Evolutionary conservation across 2,888 invertebrate genomes (phyloP).

Genomic region (Tiphia femorata): DNA sequence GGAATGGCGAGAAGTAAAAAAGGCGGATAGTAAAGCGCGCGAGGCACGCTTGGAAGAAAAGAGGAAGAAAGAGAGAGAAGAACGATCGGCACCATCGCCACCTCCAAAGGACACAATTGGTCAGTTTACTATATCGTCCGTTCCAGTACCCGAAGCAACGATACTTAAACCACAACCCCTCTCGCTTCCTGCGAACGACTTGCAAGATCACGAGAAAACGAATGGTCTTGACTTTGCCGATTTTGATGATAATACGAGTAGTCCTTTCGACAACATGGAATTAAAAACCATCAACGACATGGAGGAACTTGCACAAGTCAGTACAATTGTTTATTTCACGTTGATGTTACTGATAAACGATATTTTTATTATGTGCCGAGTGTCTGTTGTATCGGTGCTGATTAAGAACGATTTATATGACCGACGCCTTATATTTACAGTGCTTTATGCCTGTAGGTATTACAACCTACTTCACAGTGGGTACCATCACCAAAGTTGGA

Average conservation of each 20-base stretch:
- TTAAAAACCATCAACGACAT: conserved; percentile 93
- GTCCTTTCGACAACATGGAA: conserved; percentile 94
- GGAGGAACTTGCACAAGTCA: conserved; percentile 88
- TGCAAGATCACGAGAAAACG: conserved; percentile 53
- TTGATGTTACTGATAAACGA: not conserved
- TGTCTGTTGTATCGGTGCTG: too few species aligned
- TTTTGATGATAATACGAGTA: conserved; percentile 92
- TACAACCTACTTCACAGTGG: conserved; percentile 62
- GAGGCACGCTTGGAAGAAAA: conserved; percentile 74
- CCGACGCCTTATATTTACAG: conserved; percentile 7
- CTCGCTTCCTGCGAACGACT: conserved; percentile 57
- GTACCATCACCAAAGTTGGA: conserved; percentile 53
- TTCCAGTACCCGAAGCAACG: conserved; percentile 68
- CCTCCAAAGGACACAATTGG: conserved; percentile 70
- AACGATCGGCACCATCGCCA: conserved; percentile 69
- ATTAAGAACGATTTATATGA: not conserved
- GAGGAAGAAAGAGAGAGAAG: conserved; percentile 70
- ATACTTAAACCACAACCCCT: conserved; percentile 66
- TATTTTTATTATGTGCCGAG: not conserved
- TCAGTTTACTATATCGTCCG: conserved; percentile 54
- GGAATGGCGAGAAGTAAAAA: conserved; percentile 78
- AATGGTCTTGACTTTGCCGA: conserved; percentile 74
- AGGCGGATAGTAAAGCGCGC: conserved; percentile 75
- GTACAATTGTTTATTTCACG: not conserved
- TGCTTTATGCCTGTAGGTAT: conserved; percentile 46